Conservation (phyloP, 2,113 vertebrate genomes). For the Axis porcinus region DNA sequence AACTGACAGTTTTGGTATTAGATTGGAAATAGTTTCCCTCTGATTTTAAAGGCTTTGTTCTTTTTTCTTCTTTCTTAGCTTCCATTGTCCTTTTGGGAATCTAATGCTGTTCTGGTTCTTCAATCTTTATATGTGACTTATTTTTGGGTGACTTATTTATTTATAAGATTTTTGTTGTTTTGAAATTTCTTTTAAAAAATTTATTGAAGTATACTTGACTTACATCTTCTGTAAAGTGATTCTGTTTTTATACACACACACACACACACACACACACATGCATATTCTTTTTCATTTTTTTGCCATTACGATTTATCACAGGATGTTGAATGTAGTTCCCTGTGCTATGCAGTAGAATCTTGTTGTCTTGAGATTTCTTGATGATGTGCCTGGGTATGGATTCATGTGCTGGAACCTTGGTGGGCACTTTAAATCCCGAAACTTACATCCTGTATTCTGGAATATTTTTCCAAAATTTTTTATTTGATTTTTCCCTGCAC, state of each 20-base stretch:
- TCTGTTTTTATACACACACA: background rate
- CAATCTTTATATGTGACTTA: background rate
- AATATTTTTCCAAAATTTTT: background rate
- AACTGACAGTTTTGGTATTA: background rate
- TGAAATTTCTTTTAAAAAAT: background rate
- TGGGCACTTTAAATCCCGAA: background rate
- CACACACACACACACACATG: too few species aligned
- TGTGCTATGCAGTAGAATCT: background rate
- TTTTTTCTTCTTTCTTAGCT: background rate
- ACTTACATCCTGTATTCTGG: background rate
- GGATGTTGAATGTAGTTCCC: background rate
- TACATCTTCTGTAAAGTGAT: background rate
- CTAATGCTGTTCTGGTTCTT: background rate
- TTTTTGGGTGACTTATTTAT: background rate
- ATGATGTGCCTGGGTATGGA: background rate
- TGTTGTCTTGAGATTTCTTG: background rate
- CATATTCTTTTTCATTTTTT: background rate
- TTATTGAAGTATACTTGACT: background rate
- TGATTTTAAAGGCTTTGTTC: background rate
- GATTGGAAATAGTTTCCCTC: background rate
- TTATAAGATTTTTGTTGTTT: background rate
- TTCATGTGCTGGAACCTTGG: background rate
- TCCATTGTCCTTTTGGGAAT: background rate
- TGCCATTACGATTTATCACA: background rate
- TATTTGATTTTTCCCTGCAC: background rate